Evolutionary conservation across 2,113 vertebrate species (phyloP).

Genomic region (Edolisoma coerulescens): DNA sequence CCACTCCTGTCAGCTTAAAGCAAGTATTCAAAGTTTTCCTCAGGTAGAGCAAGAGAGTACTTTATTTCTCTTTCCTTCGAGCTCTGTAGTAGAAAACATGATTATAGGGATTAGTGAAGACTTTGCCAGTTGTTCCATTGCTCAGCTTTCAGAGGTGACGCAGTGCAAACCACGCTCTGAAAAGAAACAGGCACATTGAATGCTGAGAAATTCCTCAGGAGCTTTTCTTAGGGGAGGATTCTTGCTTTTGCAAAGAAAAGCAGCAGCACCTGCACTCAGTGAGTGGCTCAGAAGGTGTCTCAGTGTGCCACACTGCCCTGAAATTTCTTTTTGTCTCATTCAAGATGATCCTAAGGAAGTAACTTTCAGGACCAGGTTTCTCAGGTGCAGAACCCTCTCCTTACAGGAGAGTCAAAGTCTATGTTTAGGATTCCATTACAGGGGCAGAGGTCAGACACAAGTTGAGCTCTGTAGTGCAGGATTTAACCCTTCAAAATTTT

Average conservation of each 20-base stretch:
- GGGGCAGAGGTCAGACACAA: neutral
- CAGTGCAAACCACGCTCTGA: neutral
- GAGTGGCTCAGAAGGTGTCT: neutral
- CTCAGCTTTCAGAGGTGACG: neutral
- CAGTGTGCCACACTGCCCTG: neutral
- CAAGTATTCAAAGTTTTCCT: neutral
- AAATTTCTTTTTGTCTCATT: accelerated
- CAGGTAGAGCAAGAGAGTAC: neutral
- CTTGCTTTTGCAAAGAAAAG: neutral
- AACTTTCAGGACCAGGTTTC: neutral
- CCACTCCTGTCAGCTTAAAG: neutral
- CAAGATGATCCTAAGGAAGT: neutral
- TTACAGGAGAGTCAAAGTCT: neutral
- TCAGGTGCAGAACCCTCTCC: neutral
- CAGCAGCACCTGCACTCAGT: neutral
- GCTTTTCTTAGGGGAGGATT: neutral
- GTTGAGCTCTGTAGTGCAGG: neutral
- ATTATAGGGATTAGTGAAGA: neutral
- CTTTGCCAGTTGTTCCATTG: neutral
- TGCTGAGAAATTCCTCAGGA: too few relatives aligned
- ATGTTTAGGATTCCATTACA: neutral
- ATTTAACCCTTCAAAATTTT: neutral
- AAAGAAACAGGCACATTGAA: too few relatives aligned
- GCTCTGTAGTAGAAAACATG: neutral
- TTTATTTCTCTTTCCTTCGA: neutral